These are phyloP conservation scores for Dermolepida albohirtum DNA, from an alignment of 2,888 invertebrate species.

Conservation along the genomic window DNA sequence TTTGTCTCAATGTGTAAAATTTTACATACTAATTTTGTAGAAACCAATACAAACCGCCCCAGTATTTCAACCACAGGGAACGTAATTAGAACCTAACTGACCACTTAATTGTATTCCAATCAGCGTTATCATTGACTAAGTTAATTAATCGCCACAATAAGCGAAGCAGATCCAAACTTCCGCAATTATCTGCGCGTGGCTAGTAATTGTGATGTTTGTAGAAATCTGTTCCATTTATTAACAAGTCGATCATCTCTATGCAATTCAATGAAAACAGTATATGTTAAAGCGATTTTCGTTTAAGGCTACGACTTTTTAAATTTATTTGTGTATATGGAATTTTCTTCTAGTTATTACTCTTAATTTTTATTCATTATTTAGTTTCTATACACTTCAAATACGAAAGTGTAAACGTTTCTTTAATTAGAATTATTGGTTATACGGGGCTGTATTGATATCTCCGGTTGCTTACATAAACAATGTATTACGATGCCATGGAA, in stretches of 20 bases:
- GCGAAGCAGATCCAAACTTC: background rate
- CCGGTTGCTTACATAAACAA: too few relatives aligned
- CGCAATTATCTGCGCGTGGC: constrained; percentile 1
- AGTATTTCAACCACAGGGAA: constrained; percentile 5
- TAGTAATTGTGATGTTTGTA: constrained; percentile 1
- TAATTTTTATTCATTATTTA: too few relatives aligned
- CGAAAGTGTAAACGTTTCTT: too few relatives aligned
- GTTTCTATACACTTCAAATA: too few relatives aligned
- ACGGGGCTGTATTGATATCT: too few relatives aligned
- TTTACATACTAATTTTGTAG: constrained; percentile 2
- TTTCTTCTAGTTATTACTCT: too few relatives aligned
- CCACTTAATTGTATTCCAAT: constrained; percentile 33
- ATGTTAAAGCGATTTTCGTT: background rate
- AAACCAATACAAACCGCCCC: constrained; percentile 13
- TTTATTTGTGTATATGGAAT: too few relatives aligned
- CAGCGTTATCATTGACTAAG: constrained; percentile 27
- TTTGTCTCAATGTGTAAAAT: background rate
- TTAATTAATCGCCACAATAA: constrained; percentile 24
- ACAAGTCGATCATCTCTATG: background rate
- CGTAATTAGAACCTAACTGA: constrained; percentile 27
- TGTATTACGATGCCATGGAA: too few relatives aligned
- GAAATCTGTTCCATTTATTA: background rate
- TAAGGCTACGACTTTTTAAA: too few relatives aligned
- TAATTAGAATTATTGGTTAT: too few relatives aligned
- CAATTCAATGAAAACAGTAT: background rate